These are phyloP conservation scores for Sebastes nivosus DNA, from an alignment of 2,797 vertebrate genomes.

Conservation along the genomic window DNA sequence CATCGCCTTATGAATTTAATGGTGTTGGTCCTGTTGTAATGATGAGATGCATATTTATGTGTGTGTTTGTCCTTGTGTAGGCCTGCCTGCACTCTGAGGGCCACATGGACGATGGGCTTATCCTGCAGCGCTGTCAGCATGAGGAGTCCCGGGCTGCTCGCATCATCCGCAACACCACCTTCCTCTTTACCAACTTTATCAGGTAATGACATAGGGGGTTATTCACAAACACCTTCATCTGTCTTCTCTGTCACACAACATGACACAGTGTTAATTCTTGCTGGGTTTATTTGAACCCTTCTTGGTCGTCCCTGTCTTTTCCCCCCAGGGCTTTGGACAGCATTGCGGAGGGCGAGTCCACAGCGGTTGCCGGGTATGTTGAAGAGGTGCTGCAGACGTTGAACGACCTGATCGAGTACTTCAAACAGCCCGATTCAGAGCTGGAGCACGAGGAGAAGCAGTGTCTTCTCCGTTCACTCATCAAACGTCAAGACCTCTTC, in stretches of 20 bases:
- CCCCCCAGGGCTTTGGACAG: conserved; percentile 69
- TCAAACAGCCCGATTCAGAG: conserved; percentile 92
- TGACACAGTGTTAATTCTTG: neutral
- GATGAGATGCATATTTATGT: neutral
- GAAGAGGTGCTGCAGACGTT: conserved; percentile 94
- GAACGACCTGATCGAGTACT: conserved; percentile 95
- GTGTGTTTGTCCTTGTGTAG: conserved; percentile 68
- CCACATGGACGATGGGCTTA: conserved; percentile 97
- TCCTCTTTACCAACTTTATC: conserved; percentile 93
- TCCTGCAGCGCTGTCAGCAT: conserved; percentile 92
- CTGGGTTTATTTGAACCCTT: neutral
- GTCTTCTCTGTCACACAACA: neutral
- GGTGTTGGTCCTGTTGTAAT: neutral
- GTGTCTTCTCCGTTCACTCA: conserved; percentile 93
- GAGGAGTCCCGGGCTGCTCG: conserved; percentile 96
- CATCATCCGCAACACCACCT: conserved; percentile 95
- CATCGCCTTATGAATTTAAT: neutral
- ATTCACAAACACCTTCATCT: neutral
- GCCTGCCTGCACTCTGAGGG: conserved; percentile 96
- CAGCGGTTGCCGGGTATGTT: conserved; percentile 82
- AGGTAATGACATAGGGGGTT: conserved; percentile 82
- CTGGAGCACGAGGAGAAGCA: conserved; percentile 97
- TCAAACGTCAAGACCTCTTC: conserved; percentile 98
- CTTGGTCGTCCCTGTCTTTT: neutral
- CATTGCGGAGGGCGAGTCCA: conserved; percentile 86